Base-by-base conservation (phyloP, 1,140 invertebrate species). In the Rhopalosiphum maidis region DNA sequence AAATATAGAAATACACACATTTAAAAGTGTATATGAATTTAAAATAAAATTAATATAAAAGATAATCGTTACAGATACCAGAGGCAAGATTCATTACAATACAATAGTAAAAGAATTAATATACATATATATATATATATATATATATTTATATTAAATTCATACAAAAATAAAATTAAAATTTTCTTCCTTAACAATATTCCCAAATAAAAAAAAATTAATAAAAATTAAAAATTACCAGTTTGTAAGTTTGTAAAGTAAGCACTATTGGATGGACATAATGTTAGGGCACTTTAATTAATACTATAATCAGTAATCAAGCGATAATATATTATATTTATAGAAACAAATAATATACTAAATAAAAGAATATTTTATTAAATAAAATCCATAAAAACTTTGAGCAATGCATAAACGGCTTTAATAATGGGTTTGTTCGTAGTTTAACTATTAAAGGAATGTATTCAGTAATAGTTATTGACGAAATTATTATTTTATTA, bases 161-260 rank as follows among this genome's bases (percentile, higher is more conserved):
- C 25, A 90, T 90, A 89, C 35, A 89, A 90, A 90, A 90, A 68
- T 60, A 90, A 90, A 68, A 60, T 90, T 68, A 89, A 55, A 11
- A 89, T 54, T 2, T 60, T 60, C 30, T 60, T 68, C 4, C 55
- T 90, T 90, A 43, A 90, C 23, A 68, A 68, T 68, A 90, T 90
- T 60, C 25, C 54, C 54, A 77, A 68, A 55, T 90, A 68, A 41
- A 18, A 90, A 90, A 51, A 89, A 30, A 43, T 90, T 43, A 90
- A 60, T 90, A 68, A 90, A 41, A 60, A 68, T 25, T 60, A 68
- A 68, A 68, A 43, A 90, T 43, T 68, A 90, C 37, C 23, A 90
- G 15, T 60, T 41, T 90, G 7, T 60, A 1, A 60, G 21, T 68
- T 43, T 25, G 11, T 90, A 25, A 60, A 90, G 25, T 90, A 41